Base-by-base conservation (phyloP, 2,113 vertebrate genomes). In the Triplophysa rosa region DNA sequence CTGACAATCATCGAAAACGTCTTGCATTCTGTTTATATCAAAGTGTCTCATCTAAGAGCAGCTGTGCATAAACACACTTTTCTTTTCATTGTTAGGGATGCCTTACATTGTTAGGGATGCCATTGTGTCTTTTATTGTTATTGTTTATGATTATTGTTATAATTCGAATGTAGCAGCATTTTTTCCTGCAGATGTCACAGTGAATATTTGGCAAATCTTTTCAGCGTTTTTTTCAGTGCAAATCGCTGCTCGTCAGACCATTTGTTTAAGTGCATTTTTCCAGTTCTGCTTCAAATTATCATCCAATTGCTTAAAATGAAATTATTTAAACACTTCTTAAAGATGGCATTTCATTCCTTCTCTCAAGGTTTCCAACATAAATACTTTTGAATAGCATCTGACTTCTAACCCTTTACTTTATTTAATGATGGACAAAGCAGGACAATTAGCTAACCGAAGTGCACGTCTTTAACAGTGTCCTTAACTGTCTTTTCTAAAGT, bases 181-280 rank as follows among this genome's bases (percentile, higher is more conserved):
- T 58, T 52, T 40, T 72, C 37, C n/a, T 17, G 54, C n/a, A 17
- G 23, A 61, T 42, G 33, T 23, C 33, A 42, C 33, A 16, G 54
- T 17, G 37, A 33, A 73, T 23, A 61, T 42, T 65, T 71, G 4
- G n/a, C 37, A 37, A 37, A 63, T 11, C 19, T 24, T 23, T 58
- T 26, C 68, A 2, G 26, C 5, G 21, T n/a, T n/a, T 71, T 81
- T 37, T 21, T 16, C 42, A 16, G 19, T 21, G 23, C 54, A 40
- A 58, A 4, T 42, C 49, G 29, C 11, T 26, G 42, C 74, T 56
- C 54, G 62, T 40, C 40, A 69, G 0, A 13, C 54, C 69, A 65
- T 73, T 80, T 61, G 67, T 82, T 72, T 33, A 42, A 23, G 79
- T 33, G 59, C 81, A 75, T 79, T 67, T 80, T 63, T 83, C 70